phyloP scores from a whole-genome alignment of 2,113 vertebrate genomes.

The Aythya baeri region DNA sequence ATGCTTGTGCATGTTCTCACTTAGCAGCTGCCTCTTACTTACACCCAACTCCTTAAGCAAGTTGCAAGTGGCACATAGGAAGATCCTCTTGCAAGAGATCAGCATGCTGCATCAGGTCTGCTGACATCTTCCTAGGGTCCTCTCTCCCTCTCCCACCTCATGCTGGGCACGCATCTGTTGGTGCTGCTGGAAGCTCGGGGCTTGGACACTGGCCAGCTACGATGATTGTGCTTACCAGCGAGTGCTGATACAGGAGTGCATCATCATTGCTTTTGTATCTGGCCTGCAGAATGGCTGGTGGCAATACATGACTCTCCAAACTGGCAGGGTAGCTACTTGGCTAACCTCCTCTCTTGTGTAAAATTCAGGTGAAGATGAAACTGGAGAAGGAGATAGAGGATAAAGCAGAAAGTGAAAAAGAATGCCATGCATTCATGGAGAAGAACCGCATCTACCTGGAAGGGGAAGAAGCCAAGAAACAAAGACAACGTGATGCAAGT shows the following conservation, averaged over 20 bases:
- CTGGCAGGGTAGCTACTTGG: background rate
- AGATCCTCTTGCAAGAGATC: background rate
- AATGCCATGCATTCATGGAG: conserved; percentile 73
- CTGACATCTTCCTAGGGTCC: background rate
- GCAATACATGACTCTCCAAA: background rate
- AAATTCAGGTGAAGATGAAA: conserved; percentile 80
- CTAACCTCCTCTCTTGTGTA: background rate
- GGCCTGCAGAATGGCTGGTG: background rate
- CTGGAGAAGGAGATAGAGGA: conserved; percentile 72
- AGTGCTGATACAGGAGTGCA: background rate
- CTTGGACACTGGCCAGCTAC: background rate
- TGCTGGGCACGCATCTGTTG: background rate
- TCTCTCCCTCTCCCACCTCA: background rate
- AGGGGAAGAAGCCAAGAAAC: conserved; percentile 80
- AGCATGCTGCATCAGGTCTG: background rate
- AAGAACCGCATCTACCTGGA: conserved; percentile 77
- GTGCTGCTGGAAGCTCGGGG: background rate
- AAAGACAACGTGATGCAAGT: conserved; percentile 63
- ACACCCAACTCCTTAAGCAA: no score
- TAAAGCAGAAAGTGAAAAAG: conserved; percentile 70
- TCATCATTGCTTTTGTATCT: background rate
- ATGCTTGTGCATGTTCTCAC: background rate
- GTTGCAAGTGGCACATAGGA: no score
- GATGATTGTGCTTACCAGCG: background rate
- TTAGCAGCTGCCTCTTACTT: background rate